Base-by-base conservation (phyloP, 1,140 invertebrate species). In the Drosophila nikananu region DNA sequence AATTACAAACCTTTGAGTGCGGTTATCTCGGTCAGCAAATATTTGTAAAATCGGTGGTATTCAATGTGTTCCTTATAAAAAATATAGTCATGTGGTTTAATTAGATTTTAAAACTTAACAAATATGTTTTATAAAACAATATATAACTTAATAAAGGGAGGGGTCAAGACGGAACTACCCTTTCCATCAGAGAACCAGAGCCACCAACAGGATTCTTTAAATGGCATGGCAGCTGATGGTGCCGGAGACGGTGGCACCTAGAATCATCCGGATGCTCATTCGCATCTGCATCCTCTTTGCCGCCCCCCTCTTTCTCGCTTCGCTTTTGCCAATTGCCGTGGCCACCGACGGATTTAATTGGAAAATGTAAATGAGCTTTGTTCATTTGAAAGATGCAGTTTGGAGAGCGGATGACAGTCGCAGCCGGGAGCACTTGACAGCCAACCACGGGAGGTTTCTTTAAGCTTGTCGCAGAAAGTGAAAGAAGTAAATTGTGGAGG, bases 321-420 rank as follows among this genome's bases (percentile, higher is more conserved):
- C 54, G 35, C 48, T 73, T 73, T 60, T 72, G 70, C 70, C 70
- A 73, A 73, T 73, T 73, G 70, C 70, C 70, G 35, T 67, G 71
- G 64, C 66, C 84, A 39, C 72, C 86, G 83, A 74, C 78, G 84
- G 86, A 89, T 89, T 89, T 89, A 89, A 89, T 89, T 89, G 84
- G 84, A 89, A 89, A 89, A 89, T 89, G 84, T 90, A 89, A 89
- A 89, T 89, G 84, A 89, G 84, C 84, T 89, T 89, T 89, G 84
- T 89, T 89, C 86, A 89, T 89, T 89, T 89, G 84, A 89, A 87
- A 89, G 84, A 87, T 89, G 84, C 84, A 89, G 81, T 89, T 60
- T 81, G 54, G 75, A 39, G 39, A 41, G 66, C 55, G 76, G 64
- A 78, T 77, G 76, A 72, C 70, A 73, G 67, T 51, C 30, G 77